Conservation (phyloP, 2,113 vertebrate species). For the Mellivora capensis region DNA sequence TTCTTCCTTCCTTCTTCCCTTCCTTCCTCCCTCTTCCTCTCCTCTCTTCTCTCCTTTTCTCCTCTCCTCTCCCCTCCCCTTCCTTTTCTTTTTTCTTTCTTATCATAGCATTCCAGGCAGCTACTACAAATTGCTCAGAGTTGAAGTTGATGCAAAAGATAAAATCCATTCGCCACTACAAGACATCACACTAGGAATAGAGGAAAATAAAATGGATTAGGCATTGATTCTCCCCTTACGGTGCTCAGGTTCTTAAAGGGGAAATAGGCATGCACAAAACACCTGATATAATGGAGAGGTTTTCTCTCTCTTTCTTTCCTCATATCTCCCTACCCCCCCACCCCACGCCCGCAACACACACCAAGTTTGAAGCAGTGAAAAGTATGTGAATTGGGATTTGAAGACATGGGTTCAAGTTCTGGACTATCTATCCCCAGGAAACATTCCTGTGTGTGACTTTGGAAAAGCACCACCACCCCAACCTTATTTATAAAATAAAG, state of each 20-base stretch:
- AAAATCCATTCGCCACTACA: slow-evolving; percentile 32
- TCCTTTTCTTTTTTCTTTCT: not conserved
- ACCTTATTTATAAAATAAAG: not conserved
- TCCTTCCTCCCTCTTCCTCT: not conserved
- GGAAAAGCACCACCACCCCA: not conserved
- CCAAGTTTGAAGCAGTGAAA: not conserved
- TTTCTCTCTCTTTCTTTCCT: not conserved
- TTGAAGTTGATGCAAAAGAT: slow-evolving; percentile 4
- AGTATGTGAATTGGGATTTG: not conserved
- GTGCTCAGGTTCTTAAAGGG: not conserved
- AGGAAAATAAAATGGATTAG: slow-evolving; percentile 35
- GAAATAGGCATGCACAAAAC: not conserved
- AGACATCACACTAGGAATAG: not conserved
- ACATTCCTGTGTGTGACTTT: not conserved
- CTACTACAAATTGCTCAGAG: slow-evolving; percentile 8
- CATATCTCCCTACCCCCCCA: not conserved
- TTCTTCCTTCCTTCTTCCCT: not conserved
- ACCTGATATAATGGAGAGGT: not conserved
- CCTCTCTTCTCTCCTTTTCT: not conserved
- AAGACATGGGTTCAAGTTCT: not conserved
- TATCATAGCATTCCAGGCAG: not conserved
- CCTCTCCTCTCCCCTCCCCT: not conserved
- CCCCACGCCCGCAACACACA: not conserved
- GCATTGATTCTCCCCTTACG: slow-evolving; percentile 37
- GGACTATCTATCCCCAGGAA: not conserved